Conservation (phyloP, 1,140 invertebrate species). For the Varroa destructor region DNA sequence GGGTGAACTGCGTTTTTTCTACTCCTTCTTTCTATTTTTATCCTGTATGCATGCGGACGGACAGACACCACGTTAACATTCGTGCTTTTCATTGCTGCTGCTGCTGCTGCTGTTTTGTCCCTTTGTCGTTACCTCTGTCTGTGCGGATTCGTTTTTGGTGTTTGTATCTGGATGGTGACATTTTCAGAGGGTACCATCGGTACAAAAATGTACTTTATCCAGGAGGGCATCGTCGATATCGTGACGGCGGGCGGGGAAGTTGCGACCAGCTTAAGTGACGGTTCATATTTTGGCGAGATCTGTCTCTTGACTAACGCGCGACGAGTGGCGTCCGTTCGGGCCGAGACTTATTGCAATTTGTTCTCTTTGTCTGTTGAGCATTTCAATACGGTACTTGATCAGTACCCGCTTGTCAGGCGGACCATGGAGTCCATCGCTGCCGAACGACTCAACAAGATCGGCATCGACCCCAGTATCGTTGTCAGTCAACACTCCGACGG, state of each 20-base stretch:
- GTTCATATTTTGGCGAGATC: conserved; percentile 80
- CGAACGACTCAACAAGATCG: conserved; percentile 93
- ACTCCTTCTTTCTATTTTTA: no score
- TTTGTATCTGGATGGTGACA: no score
- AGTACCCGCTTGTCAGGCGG: conserved; percentile 92
- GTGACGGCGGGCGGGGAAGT: conserved; percentile 90
- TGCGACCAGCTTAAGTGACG: conserved; percentile 88
- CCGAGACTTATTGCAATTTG: conserved; percentile 94
- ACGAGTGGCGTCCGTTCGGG: conserved; percentile 82
- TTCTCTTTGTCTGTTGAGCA: conserved; percentile 94
- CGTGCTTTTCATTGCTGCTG: no score
- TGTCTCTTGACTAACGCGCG: conserved; percentile 48
- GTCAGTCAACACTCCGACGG: conserved; percentile 72
- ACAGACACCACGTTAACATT: no score
- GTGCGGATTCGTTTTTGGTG: no score
- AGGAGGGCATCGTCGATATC: conserved; percentile 95
- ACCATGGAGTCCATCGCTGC: conserved; percentile 98
- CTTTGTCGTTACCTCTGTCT: no score
- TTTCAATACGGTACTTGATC: conserved; percentile 80
- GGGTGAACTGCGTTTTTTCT: no score
- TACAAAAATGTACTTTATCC: conserved; percentile 98
- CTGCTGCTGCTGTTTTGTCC: no score
- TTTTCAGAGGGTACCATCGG: conserved; percentile 77
- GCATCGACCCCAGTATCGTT: conserved; percentile 82
- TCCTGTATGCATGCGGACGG: no score